A percentile compares a stretch with the other conserved stretches of the same genome.
Conservation (phyloP, 2,888 invertebrate species). For the Teinopalpus imperialis region DNA sequence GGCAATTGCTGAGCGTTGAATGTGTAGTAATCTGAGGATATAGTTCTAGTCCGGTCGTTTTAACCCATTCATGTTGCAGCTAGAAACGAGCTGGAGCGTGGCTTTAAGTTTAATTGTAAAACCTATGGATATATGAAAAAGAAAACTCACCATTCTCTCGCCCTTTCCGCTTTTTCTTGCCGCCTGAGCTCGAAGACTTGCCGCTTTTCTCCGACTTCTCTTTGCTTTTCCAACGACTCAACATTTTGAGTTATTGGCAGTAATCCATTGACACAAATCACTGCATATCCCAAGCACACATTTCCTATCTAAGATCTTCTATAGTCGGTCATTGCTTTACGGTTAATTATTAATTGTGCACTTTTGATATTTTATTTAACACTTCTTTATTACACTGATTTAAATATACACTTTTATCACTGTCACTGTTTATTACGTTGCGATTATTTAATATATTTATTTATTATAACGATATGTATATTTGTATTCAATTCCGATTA, state of each 20-base stretch:
- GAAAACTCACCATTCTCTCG: constrained; percentile 87
- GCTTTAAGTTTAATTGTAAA: too few relatives aligned
- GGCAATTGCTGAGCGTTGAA: too few relatives aligned
- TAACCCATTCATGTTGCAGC: too few relatives aligned
- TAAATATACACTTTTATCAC: neutral
- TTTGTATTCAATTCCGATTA: constrained; percentile 20
- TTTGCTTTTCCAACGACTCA: constrained; percentile 93
- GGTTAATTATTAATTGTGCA: too few relatives aligned
- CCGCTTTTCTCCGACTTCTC: constrained; percentile 88
- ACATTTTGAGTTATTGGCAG: constrained; percentile 75
- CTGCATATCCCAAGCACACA: constrained; percentile 4
- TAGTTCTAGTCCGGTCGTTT: too few relatives aligned
- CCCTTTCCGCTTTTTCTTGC: constrained; percentile 93
- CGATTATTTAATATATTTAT: constrained; percentile 6
- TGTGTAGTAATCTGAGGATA: too few relatives aligned
- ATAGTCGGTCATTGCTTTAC: neutral
- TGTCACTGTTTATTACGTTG: neutral
- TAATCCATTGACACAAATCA: neutral
- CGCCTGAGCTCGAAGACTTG: constrained; percentile 78
- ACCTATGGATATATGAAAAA: too few relatives aligned
- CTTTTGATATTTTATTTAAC: too few relatives aligned
- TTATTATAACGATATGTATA: constrained; percentile 22
- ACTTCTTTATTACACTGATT: neutral
- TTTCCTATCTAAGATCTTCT: neutral
- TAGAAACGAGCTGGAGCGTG: too few relatives aligned